Conservation (phyloP, 2,888 invertebrate species). For the Taenaris catops region DNA sequence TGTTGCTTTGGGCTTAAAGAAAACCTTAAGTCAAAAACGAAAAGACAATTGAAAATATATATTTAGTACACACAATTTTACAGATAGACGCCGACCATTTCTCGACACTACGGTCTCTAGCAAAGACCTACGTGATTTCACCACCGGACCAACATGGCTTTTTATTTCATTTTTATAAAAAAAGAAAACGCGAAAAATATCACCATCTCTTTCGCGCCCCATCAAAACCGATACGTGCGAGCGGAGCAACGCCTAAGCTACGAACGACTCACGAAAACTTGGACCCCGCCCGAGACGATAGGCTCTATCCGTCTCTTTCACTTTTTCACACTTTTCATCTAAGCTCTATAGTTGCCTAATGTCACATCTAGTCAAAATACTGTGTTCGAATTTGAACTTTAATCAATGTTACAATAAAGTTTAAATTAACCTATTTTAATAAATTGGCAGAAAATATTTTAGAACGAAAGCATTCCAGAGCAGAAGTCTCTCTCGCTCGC, state of each 20-base stretch:
- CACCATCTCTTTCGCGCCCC: slow-evolving; percentile 51
- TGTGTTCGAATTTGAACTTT: slow-evolving; percentile 29
- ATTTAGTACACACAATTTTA: no score
- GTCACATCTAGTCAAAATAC: slow-evolving; percentile 23
- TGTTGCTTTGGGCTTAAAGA: no score
- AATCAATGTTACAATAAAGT: rapidly evolving
- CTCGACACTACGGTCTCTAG: no score
- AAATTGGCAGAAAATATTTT: slow-evolving; percentile 67
- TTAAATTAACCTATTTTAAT: slow-evolving; percentile 23
- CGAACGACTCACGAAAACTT: slow-evolving; percentile 79
- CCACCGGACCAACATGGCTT: no score
- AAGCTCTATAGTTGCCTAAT: slow-evolving; percentile 28
- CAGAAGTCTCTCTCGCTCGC: slow-evolving; percentile 76
- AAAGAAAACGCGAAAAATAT: slow-evolving; percentile 77
- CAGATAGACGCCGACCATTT: no score
- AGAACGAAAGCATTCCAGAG: slow-evolving; percentile 71
- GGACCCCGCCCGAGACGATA: slow-evolving; percentile 75
- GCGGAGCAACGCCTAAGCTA: slow-evolving; percentile 65
- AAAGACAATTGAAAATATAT: no score
- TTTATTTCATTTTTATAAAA: no score
- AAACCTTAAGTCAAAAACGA: no score
- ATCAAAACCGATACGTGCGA: slow-evolving; percentile 41
- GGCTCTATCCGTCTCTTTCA: slow-evolving; percentile 78
- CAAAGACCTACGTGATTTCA: slow-evolving; percentile 78
- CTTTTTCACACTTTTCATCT: slow-evolving; percentile 78